A percentile compares a stretch with the other conserved stretches of the same genome.
phyloP scores from a whole-genome alignment of 2,113 vertebrate genomes.

The Ramphastos sulfuratus region DNA sequence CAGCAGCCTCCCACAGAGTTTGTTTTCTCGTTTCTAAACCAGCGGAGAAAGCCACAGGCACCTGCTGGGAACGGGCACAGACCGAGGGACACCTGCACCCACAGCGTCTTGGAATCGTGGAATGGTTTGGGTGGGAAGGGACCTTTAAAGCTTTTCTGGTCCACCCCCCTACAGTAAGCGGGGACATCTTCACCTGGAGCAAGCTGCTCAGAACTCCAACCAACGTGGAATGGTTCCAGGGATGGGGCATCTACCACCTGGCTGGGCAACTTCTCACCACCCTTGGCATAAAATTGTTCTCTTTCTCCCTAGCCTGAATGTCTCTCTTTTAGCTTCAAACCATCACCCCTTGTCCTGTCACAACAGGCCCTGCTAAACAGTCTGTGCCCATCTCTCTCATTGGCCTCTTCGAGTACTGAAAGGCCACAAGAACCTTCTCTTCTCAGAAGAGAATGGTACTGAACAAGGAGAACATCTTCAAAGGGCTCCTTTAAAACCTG shows the following conservation, averaged over 20 bases:
- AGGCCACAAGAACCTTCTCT: background rate
- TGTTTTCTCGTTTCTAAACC: background rate
- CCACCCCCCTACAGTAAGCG: background rate
- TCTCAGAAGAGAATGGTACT: background rate
- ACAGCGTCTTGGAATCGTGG: too few relatives aligned
- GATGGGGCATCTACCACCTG: background rate
- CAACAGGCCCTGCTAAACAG: background rate
- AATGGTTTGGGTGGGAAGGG: background rate
- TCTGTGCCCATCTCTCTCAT: background rate
- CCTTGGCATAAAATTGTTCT: background rate
- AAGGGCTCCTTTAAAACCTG: rapidly evolving
- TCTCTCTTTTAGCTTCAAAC: background rate
- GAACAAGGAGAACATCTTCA: background rate
- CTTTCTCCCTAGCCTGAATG: background rate
- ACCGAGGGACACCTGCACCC: background rate
- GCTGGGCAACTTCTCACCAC: background rate
- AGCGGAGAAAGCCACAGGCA: background rate
- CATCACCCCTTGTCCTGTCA: background rate
- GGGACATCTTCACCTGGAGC: background rate
- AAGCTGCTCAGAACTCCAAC: background rate
- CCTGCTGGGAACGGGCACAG: background rate
- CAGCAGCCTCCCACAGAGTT: background rate
- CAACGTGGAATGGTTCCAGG: background rate
- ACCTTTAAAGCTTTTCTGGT: background rate
- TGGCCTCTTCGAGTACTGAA: background rate